Conservation (phyloP, 2,113 vertebrate species). For the Lasiurus borealis region DNA sequence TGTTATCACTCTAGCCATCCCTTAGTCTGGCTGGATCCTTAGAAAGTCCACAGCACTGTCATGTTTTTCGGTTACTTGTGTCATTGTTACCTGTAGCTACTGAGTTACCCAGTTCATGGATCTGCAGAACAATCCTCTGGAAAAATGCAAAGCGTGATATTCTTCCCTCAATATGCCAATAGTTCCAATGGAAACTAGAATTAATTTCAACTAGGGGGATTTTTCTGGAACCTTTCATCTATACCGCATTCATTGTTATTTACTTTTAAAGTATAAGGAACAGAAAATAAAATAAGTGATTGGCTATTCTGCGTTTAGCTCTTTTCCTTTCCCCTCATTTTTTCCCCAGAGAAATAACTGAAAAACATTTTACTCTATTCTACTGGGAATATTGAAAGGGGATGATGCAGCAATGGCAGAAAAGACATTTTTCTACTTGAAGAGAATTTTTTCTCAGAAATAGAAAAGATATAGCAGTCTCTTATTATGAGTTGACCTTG, state of each 20-base stretch:
- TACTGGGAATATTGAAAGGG: conserved; percentile 29
- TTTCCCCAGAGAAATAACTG: conserved; percentile 42
- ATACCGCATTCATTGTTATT: neutral
- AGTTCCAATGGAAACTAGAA: neutral
- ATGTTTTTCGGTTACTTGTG: neutral
- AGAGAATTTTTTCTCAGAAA: conserved; percentile 18
- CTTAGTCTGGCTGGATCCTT: neutral
- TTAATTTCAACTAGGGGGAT: neutral
- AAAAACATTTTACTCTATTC: conserved; percentile 35
- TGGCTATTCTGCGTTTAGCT: conserved; percentile 17
- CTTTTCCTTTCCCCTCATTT: neutral
- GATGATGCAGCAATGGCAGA: neutral
- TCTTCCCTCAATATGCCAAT: neutral
- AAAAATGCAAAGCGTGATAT: neutral
- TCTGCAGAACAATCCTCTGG: neutral
- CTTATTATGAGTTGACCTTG: conserved; percentile 54
- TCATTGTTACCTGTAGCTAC: neutral
- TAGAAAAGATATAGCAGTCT: neutral
- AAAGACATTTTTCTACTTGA: conserved; percentile 21
- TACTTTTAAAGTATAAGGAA: conserved; percentile 28
- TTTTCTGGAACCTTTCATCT: neutral
- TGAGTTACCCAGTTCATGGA: neutral
- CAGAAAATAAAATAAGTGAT: conserved; percentile 40
- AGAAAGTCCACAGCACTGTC: neutral
- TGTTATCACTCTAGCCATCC: neutral